A percentile compares a stretch with the other conserved stretches of the same genome.
These are phyloP conservation scores for Oligia latruncula DNA, from an alignment of 2,888 invertebrate genomes.

Conservation along the genomic window DNA sequence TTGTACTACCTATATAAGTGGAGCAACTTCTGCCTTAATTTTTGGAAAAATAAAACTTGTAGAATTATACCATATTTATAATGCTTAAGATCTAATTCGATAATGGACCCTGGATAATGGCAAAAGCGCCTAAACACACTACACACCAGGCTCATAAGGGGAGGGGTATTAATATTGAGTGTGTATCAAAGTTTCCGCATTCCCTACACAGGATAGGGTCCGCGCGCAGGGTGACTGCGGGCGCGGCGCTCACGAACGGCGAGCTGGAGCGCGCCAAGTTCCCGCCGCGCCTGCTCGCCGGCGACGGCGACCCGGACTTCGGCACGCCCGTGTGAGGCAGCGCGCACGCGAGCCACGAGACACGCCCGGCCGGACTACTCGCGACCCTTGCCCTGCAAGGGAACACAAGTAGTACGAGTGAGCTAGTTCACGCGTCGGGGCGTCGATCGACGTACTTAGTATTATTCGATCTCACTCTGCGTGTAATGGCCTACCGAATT, in stretches of 20 bases:
- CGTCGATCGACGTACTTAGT: slow-evolving; percentile 53
- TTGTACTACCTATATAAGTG: neutral
- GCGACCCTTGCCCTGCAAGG: neutral
- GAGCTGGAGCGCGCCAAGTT: slow-evolving; percentile 68
- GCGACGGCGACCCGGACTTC: slow-evolving; percentile 92
- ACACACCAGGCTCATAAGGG: neutral
- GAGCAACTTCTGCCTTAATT: neutral
- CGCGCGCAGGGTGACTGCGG: slow-evolving; percentile 82
- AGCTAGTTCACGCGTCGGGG: slow-evolving; percentile 4
- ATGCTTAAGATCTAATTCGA: neutral
- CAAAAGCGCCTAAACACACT: neutral
- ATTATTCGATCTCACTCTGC: slow-evolving; percentile 58
- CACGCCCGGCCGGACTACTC: neutral
- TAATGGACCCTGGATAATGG: too few species aligned
- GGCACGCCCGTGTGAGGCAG: slow-evolving; percentile 91
- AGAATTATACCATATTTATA: neutral
- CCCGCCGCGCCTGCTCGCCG: slow-evolving; percentile 79
- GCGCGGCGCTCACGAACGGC: slow-evolving; percentile 74
- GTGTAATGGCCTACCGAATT: slow-evolving; percentile 64
- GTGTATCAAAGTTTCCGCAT: neutral
- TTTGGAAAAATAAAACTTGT: neutral
- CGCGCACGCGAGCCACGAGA: slow-evolving; percentile 17
- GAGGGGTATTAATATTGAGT: neutral
- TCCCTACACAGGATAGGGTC: slow-evolving; percentile 83
- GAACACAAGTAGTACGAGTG: neutral